Base-by-base conservation (phyloP, 2,888 invertebrate species). In the Reticulitermes lucifugus region DNA sequence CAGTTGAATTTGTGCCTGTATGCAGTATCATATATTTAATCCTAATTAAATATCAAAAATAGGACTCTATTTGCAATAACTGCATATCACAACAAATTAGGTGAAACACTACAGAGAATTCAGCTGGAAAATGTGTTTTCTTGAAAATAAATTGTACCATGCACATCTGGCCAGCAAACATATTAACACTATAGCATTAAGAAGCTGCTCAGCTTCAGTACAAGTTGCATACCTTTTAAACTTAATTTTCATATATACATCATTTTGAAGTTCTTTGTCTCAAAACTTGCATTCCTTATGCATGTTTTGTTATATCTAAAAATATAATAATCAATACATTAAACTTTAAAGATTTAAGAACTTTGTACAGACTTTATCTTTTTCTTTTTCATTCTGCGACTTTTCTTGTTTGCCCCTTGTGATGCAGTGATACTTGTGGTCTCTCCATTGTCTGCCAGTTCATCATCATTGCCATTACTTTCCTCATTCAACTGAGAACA, bases 301-400 rank as follows among this genome's bases (percentile, higher is more conserved):
- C 65, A 65, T n/a, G n/a, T 10, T n/a, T 25, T 6, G 14, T 2
- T 14, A 65, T n/a, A n/a, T 65, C 22, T 65, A n/a, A 1, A 65
- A 65, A 65, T 35, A 25, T 12, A 65, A 12, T 65, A 25, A 7
- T 65, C 2, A 65, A 65, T 25, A 65, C 6, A 65, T n/a, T 9
- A n/a, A 65, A 55, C 51, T 60, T 59, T 60, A 59, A 80, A 80
- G 29, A 55, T 21, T 80, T 80, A 60, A 80, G 21, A 80, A 10
- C 59, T 21, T 46, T 82, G 29, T 43, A 12, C 22, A 3, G 2
- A 9, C n/a, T 73, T 80, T 71, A 85, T 83, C 85, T 82, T 75
- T 70, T 85, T 85, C 85, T 85, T 85, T 41, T 85, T 85, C 29
- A 82, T 55, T 70, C 83, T 83, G 21, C 79, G 60, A 71, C 79